Evolutionary conservation across 2,797 vertebrate species (phyloP).

Genomic region (Orientallactaga sibirica): DNA sequence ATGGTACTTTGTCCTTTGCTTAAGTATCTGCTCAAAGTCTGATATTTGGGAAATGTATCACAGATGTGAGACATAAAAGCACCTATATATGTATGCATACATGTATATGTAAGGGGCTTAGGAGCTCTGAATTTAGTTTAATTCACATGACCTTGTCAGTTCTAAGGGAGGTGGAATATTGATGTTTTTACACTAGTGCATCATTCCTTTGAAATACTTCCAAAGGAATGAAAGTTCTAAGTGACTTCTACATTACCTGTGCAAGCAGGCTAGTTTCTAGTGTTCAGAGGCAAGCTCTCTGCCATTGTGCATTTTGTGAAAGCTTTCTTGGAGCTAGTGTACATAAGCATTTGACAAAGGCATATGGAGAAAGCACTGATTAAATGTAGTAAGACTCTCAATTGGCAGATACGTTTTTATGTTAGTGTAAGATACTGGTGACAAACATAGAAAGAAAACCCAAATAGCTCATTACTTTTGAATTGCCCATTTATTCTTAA

Average conservation of each 20-base stretch:
- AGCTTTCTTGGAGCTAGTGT: background rate
- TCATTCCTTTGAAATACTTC: background rate
- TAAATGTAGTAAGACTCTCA: background rate
- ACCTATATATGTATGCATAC: background rate
- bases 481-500: slow-evolving; percentile 7
- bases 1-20: background rate
- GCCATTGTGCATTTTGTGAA: background rate
- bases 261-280: background rate
- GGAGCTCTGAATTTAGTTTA: background rate
- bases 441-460: background rate
- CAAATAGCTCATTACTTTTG: background rate
- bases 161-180: background rate
- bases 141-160: background rate
- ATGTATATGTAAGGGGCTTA: background rate
- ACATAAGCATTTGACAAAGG: background rate
- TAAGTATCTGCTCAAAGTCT: background rate
- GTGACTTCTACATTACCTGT: background rate
- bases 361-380: background rate
- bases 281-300: background rate
- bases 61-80: background rate
- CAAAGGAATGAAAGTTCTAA: background rate
- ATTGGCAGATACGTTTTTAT: background rate
- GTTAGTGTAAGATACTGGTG: background rate
- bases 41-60: background rate
- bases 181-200: background rate